Conservation (phyloP, 2,888 invertebrate genomes). For the Pandemis corylana region DNA sequence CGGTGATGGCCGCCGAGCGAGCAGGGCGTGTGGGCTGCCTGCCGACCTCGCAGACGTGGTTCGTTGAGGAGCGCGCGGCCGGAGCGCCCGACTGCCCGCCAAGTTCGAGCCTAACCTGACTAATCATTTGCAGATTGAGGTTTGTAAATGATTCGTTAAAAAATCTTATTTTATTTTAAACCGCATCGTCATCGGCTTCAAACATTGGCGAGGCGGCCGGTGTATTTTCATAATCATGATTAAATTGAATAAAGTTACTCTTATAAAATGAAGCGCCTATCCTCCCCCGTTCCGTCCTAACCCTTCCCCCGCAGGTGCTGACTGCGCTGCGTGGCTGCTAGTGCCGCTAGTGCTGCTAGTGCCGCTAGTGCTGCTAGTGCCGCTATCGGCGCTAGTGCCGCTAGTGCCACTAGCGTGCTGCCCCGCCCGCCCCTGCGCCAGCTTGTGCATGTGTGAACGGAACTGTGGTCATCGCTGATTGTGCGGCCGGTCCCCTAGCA, state of each 20-base stretch:
- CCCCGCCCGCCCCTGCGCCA: background rate
- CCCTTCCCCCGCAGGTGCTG: slow-evolving; percentile 54
- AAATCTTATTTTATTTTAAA: background rate
- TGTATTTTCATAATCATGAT: background rate
- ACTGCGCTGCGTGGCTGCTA: slow-evolving; percentile 43
- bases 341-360: no score
- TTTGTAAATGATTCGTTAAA: background rate
- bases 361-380: no score
- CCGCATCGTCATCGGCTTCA: background rate
- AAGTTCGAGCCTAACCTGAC: background rate
- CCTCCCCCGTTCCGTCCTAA: slow-evolving; percentile 24
- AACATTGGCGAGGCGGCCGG: background rate
- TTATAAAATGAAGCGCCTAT: background rate
- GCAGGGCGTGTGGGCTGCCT: no score
- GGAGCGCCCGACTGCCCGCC: background rate
- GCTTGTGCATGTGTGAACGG: slow-evolving; percentile 2
- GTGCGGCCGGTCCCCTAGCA: background rate
- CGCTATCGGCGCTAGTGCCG: no score
- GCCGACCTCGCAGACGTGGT: no score
- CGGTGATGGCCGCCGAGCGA: no score
- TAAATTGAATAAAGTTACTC: background rate
- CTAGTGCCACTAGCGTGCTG: no score
- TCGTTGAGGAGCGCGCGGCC: no score
- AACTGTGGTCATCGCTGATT: background rate
- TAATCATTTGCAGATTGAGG: background rate